Base-by-base conservation (phyloP, 2,797 vertebrate genomes). In the Schizopygopsis pylzovi region DNA sequence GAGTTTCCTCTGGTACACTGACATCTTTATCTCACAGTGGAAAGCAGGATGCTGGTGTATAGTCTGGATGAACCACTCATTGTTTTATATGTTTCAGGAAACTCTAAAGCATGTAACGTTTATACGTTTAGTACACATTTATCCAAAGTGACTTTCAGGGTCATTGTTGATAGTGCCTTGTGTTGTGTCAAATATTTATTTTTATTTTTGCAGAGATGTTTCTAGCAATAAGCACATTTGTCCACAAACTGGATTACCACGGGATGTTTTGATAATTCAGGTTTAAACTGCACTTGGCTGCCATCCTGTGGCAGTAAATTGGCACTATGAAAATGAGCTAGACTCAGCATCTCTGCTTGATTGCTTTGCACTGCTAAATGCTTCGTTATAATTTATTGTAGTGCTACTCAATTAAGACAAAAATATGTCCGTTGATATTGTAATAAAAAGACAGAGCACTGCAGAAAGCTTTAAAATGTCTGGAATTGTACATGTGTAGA, bases 271-370 rank as follows among this genome's bases (percentile, higher is more conserved):
- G 75, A 15, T 63, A 54, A 22, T 84, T 47, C 61, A 81, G 10
- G 7, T 49, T 41, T 71, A 16, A 68, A 78, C 75, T 52, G 61
- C 39, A 67, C 86, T 86, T 72, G 54, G 75, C 84, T 68, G 82
- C 84, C 84, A 84, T 87, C 86, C 73, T 82, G 88, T 84, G 81
- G 81, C 20, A 43, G 22, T 49, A 84, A 41, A 45, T 45, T 61
- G 41, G 45, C n/a, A 10, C 28, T 25, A 20, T 52, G n/a, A 43
- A 72, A 75, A 80, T 25, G 1, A 61, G n/a, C 25, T n/a, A 71
- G 68, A 33, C 33, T 54, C 49, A 54, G 68, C 70, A 56, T 20
- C n/a, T 37, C 45, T 67, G 54, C 54, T 28, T 45, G 56, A 8
- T 63, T n/a, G 43, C 33, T 63, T 22, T 63, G 8, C 8, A 28